phyloP scores from a whole-genome alignment of 92 coral and sea anemone species.

The Galaxea fascicularis region DNA sequence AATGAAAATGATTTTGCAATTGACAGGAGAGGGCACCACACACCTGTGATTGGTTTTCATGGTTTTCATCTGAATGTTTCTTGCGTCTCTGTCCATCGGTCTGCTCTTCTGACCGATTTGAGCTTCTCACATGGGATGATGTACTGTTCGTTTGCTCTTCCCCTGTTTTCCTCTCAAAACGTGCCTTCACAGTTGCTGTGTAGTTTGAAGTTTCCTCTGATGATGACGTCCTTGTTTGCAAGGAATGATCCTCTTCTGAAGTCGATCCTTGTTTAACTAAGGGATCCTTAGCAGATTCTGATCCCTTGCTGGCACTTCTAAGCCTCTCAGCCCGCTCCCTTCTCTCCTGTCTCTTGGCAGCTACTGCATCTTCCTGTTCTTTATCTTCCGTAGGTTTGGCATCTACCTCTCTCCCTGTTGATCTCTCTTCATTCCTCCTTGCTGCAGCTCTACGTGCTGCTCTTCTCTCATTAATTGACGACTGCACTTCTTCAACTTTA shows the following conservation, averaged over 20 bases:
- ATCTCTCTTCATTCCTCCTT: conserved; percentile 6
- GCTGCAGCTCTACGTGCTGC: conserved; percentile 27
- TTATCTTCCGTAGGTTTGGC: conserved; percentile 34
- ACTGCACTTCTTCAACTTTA: conserved; percentile 46
- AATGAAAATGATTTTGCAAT: no score
- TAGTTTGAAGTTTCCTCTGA: conserved; percentile 50
- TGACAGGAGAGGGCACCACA: no score
- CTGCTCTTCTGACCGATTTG: conserved; percentile 33
- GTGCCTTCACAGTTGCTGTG: conserved; percentile 74
- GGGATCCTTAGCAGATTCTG: conserved; percentile 20
- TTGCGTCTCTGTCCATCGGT: not conserved
- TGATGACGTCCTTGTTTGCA: conserved; percentile 11
- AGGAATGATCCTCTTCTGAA: conserved; percentile 61
- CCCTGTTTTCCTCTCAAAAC: conserved; percentile 66
- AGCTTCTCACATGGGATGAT: conserved; percentile 16
- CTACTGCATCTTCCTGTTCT: conserved; percentile 31
- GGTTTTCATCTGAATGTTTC: conserved; percentile 55
- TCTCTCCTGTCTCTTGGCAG: conserved; percentile 52
- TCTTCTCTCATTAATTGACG: conserved; percentile 32
- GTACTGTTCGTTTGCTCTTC: conserved; percentile 43
- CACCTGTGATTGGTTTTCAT: conserved; percentile 50
- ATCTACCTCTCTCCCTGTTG: conserved; percentile 27
- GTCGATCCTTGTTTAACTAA: conserved; percentile 51
- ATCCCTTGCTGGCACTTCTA: conserved; percentile 49
- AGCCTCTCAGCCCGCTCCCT: conserved; percentile 57